phyloP scores from a whole-genome alignment of 2,888 invertebrate species.

The Platycheirus rosarum region DNA sequence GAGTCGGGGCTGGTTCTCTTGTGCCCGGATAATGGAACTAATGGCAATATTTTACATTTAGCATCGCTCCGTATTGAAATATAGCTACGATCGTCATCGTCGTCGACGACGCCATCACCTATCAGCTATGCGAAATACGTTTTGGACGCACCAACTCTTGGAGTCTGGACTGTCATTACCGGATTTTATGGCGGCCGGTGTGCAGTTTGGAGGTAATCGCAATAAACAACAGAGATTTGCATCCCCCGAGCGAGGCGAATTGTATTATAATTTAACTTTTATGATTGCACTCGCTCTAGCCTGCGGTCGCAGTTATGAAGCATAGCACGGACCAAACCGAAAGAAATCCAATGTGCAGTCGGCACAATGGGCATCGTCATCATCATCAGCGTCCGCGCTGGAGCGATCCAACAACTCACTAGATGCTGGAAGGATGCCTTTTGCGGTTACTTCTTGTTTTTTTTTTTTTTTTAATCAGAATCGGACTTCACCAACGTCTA shows the following conservation, averaged over 20 bases:
- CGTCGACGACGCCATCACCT: slow-evolving; percentile 64
- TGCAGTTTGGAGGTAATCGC: slow-evolving; percentile 73
- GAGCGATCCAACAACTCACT: slow-evolving; percentile 34
- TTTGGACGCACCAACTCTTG: slow-evolving; percentile 9
- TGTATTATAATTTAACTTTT: slow-evolving; percentile 73
- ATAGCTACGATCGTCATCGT: slow-evolving; percentile 64
- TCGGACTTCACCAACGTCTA: slow-evolving; percentile 46
- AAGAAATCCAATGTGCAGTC: no score
- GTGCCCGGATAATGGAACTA: slow-evolving; percentile 66
- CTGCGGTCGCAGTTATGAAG: slow-evolving; percentile 24
- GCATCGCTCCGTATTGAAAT: slow-evolving; percentile 73
- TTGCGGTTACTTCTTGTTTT: slow-evolving; percentile 57
- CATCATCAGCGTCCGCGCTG: slow-evolving; percentile 21
- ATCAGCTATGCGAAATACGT: slow-evolving; percentile 35
- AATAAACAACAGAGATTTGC: slow-evolving; percentile 74
- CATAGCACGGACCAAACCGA: no score
- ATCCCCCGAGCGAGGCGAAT: slow-evolving; percentile 70
- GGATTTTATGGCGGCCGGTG: slow-evolving; percentile 72
- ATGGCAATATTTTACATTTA: slow-evolving; percentile 74
- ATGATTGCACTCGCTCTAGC: slow-evolving; percentile 71
- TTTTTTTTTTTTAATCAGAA: slow-evolving; percentile 42
- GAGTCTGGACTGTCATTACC: slow-evolving; percentile 64
- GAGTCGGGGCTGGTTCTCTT: neutral
- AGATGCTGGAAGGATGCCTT: slow-evolving; percentile 22
- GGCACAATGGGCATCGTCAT: slow-evolving; percentile 66